Conservation (phyloP, 1,140 invertebrate species). For the Elysia chlorotica region DNA sequence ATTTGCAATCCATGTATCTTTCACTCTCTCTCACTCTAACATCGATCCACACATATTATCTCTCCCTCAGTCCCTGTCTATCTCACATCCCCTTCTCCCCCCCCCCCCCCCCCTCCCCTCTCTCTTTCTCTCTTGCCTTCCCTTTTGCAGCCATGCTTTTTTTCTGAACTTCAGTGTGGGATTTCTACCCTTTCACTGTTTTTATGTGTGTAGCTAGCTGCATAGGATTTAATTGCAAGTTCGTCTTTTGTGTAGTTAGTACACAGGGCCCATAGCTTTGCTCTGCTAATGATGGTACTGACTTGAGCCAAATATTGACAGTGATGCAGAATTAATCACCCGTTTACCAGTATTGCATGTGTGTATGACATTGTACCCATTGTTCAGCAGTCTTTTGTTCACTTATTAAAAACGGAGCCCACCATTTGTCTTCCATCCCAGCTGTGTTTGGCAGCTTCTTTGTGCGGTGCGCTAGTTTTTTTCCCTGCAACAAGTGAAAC, state of each 20-base stretch:
- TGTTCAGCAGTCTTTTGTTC: too few relatives aligned
- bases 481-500: too few relatives aligned
- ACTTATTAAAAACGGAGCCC: too few relatives aligned
- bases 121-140: neutral
- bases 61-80: neutral
- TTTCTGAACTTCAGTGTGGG: too few relatives aligned
- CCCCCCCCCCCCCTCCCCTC: neutral
- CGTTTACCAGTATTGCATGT: too few relatives aligned
- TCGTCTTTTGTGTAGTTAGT: neutral
- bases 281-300: neutral
- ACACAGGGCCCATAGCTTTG: neutral
- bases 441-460: too few relatives aligned
- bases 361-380: too few relatives aligned
- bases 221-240: neutral
- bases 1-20: neutral
- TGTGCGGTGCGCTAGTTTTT: too few relatives aligned
- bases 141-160: neutral
- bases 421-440: too few relatives aligned
- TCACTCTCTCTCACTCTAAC: neutral
- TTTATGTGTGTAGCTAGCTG: neutral
- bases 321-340: too few relatives aligned
- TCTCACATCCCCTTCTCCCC: neutral
- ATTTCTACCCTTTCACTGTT: too few relatives aligned
- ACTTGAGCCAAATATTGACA: neutral
- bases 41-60: neutral